Conservation (phyloP, 2,113 vertebrate species). For the Onychorhynchus coronatus region DNA sequence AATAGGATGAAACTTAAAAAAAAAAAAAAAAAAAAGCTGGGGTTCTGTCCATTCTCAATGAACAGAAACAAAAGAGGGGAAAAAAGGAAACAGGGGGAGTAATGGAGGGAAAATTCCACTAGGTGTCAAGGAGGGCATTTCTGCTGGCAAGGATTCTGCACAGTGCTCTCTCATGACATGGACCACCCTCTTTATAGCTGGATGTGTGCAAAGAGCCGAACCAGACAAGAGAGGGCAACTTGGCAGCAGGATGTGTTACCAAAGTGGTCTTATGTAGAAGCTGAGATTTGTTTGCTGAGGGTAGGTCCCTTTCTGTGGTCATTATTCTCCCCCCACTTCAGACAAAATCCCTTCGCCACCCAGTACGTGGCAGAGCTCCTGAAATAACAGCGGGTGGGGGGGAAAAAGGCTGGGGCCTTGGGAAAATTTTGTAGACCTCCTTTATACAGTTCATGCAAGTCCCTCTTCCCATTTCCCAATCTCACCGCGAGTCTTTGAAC, state of each 20-base stretch:
- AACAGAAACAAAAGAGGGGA: neutral
- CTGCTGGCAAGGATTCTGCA: neutral
- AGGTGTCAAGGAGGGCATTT: neutral
- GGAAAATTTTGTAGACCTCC: neutral
- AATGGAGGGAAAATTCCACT: neutral
- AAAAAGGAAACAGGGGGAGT: rapidly evolving
- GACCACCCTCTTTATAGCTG: neutral
- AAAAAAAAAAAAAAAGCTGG: neutral
- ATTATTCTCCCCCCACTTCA: neutral
- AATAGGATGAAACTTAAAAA: neutral
- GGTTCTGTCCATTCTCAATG: neutral
- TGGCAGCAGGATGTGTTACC: neutral
- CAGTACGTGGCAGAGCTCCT: neutral
- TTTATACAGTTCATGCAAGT: neutral
- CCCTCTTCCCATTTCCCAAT: neutral
- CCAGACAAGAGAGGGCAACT: neutral
- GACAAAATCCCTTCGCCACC: neutral
- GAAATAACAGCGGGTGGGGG: rapidly evolving
- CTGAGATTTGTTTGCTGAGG: neutral
- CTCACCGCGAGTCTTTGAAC: neutral
- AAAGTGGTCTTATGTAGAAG: rapidly evolving
- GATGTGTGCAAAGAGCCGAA: neutral
- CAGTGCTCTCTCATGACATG: rapidly evolving
- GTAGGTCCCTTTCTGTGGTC: neutral
- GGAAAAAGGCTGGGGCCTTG: neutral